A percentile compares a stretch with the other conserved stretches of the same genome.
Evolutionary conservation across 2,113 vertebrate species (phyloP).

Genomic region (Scalopus aquaticus): DNA sequence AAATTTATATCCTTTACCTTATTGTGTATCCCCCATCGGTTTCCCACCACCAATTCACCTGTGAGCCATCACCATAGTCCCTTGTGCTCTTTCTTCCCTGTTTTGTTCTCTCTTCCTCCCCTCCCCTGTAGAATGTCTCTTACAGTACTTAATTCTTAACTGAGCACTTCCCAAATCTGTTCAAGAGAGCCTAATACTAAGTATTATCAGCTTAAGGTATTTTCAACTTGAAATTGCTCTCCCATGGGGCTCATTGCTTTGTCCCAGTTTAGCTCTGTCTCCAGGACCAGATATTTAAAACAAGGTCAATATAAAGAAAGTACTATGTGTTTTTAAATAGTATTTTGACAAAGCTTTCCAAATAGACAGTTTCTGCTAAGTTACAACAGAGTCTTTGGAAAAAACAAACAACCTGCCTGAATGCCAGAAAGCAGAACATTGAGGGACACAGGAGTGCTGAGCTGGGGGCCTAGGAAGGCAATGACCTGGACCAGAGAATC

Average conservation of each 20-base stretch:
- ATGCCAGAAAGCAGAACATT: constrained; percentile 58
- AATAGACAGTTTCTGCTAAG: neutral
- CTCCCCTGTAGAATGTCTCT: too few relatives aligned
- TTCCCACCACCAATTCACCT: too few relatives aligned
- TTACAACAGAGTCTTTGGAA: neutral
- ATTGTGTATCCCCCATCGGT: too few relatives aligned
- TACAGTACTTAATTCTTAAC: neutral
- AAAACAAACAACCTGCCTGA: neutral
- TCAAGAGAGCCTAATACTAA: neutral
- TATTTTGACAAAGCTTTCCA: constrained; percentile 1
- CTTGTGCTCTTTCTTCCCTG: too few relatives aligned
- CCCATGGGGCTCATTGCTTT: neutral
- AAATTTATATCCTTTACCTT: too few relatives aligned
- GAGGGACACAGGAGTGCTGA: neutral
- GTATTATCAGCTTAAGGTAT: neutral
- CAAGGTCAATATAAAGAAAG: neutral
- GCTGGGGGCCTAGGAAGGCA: neutral
- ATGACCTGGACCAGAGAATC: neutral
- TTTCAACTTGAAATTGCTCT: neutral
- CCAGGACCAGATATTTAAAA: constrained; percentile 9
- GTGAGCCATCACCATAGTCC: too few relatives aligned
- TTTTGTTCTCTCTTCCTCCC: too few relatives aligned
- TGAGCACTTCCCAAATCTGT: neutral
- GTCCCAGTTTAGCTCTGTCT: neutral
- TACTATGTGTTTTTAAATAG: neutral